These are phyloP conservation scores for Irena cyanogastra DNA, from an alignment of 2,113 vertebrate genomes.

Conservation along the genomic window DNA sequence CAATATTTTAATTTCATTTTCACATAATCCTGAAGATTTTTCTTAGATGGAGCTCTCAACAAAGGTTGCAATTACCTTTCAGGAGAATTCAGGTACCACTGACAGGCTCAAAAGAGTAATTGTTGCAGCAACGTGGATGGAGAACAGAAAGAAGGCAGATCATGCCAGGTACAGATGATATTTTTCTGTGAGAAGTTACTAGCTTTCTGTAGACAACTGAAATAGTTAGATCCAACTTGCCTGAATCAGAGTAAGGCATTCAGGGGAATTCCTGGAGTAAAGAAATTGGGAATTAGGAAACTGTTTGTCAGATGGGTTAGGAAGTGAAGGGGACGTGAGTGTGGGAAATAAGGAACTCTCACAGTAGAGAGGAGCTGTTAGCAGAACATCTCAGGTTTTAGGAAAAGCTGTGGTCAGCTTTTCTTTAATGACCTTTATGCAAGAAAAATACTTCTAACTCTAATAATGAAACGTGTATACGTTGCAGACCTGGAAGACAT, in stretches of 20 bases:
- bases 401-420: background rate
- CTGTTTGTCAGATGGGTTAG: accelerated
- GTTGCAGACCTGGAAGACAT: background rate
- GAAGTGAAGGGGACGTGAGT: background rate
- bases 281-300: background rate
- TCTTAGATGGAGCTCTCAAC: background rate
- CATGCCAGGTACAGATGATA: background rate
- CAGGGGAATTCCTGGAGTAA: background rate
- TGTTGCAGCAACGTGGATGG: background rate
- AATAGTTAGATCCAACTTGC: background rate
- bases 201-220: background rate
- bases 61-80: background rate
- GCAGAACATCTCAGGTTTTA: background rate
- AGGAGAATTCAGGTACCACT: background rate
- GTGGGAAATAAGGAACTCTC: background rate
- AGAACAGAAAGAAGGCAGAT: background rate
- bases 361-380: background rate
- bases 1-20: background rate
- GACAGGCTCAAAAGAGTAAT: background rate
- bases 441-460: background rate
- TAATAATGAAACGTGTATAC: accelerated
- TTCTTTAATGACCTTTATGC: background rate
- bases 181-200: background rate
- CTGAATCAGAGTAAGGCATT: background rate
- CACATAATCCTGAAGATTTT: background rate